These are phyloP conservation scores for Dusona sp. DNA, from an alignment of 2,888 invertebrate species.

Conservation along the genomic window DNA sequence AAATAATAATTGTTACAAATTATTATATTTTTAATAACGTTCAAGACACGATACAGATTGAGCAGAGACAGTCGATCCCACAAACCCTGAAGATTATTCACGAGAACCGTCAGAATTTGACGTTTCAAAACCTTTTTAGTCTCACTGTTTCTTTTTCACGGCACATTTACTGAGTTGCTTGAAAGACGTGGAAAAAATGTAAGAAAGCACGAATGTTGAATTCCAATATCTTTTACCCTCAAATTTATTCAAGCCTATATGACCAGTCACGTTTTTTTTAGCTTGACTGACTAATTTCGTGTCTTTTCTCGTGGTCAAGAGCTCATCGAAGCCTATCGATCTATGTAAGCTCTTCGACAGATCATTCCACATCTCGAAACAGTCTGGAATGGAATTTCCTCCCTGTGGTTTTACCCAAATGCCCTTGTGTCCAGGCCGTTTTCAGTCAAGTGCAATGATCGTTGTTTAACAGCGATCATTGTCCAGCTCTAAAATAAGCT, in stretches of 20 bases:
- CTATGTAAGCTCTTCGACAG: slow-evolving; percentile 23
- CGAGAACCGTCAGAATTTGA: neutral
- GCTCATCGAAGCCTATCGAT: slow-evolving; percentile 54
- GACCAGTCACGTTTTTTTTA: slow-evolving; percentile 55
- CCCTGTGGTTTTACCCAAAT: neutral
- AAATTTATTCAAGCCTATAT: slow-evolving; percentile 14
- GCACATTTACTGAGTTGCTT: neutral
- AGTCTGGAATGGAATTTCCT: slow-evolving; percentile 8
- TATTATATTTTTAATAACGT: too few species aligned
- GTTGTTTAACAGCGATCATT: neutral
- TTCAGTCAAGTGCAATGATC: neutral
- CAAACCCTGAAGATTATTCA: neutral
- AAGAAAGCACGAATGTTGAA: slow-evolving; percentile 18
- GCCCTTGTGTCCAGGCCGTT: neutral
- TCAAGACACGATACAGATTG: neutral
- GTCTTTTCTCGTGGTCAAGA: slow-evolving; percentile 52
- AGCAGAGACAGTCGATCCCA: neutral
- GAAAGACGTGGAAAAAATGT: neutral
- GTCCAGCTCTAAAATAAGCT: neutral
- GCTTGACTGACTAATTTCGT: slow-evolving; percentile 45
- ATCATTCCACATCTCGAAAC: slow-evolving; percentile 19
- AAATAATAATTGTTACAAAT: too few species aligned
- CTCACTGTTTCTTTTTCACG: neutral
- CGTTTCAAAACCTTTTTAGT: neutral
- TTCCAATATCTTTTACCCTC: slow-evolving; percentile 15